Evolutionary conservation across 1,140 invertebrate species (phyloP), one percentile per base, ranked within the genome.

Genomic region (Microplitis mediator): DNA sequence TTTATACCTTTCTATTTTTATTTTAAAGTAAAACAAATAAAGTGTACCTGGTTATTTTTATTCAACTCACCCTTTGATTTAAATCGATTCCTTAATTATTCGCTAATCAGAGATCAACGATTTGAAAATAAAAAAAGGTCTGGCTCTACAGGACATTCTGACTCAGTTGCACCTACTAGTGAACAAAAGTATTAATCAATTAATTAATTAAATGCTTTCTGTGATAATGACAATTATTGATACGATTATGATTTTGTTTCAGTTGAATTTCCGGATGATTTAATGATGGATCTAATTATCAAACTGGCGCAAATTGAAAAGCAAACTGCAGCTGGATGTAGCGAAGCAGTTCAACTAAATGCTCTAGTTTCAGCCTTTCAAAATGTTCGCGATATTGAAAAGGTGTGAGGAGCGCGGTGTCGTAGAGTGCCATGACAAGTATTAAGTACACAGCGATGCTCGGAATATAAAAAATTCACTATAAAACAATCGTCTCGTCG

Each of bases 141-240:
- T 98, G 56, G 96, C 97, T 2, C 86, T 98, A 5, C 91, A 92
- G 76, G 97, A 98, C 82, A 97, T 98, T 80, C 81, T 98, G 36
- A 94, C 95, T 23, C 95, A 98, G 88, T 85, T 98, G 32, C 96
- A 98, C 85, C 83, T 89, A 16, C 93, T 92, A 80, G 90, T 97
- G 69, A 95, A 97, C 86, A 91, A 93, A 91, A 92, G 96, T 97
- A 90, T 89, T 90, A 90, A 74, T 74, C n/a, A 72, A 72, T 11
- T 56, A 36, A 31, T 23, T 23, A 58, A 5, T 16, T 58, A 2
- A 23, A 23, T 54, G 3, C 14, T 14, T 54, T 54, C n/a, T 54
- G 1, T 14, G 9, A 69, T 69, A 68, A 74, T 54, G 63, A 34
- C 34, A 65, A 67, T 69, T 70, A 61, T 71, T 56, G 45, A 56